Base-by-base conservation (phyloP, 2,113 vertebrate genomes). In the Misgurnus mizolepis region DNA sequence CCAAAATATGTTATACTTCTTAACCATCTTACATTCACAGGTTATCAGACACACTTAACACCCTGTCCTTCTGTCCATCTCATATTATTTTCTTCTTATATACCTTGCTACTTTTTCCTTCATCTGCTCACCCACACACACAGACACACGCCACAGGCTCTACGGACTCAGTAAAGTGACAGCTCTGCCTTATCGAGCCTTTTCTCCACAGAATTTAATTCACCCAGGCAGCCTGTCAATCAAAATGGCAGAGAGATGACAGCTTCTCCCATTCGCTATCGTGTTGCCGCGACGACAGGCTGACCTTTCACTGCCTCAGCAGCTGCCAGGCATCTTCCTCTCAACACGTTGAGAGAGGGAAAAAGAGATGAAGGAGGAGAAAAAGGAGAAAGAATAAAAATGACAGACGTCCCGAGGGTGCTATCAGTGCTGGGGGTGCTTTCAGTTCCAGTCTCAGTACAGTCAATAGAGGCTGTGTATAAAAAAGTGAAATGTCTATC, bases 221-320 rank as follows among this genome's bases (percentile, higher is more conserved):
- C 81, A 87, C 87, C 82, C 81, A 58, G 76, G 78, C 88, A 85
- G 81, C 79, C 87, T 88, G 86, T 89, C 92, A 93, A 85, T 92
- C 90, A 82, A 82, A 84, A 79, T 87, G 89, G 86, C 50, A 43
- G 80, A 82, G 80, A 83, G 79, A 84, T 92, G 93, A 94, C 93
- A 93, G 92, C 90, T 90, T 87, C 90, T 90, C 90, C 82, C 87
- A 88, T 91, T 89, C 87, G 88, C 87, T 91, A 89, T 90, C 91
- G 88, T 90, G 75, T 86, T 90, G 77, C 86, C 53, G 61, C 92
- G 85, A 82, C 89, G 90, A 92, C 86, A 84, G 80, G 85, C 82
- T 93, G 93, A 95, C 93, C 93, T 95, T 94, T 93, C 83, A 80
- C 85, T 88, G 86, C 73, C 82, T 81, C 27, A 47, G 78, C 90